These are phyloP conservation scores for Apistogramma diplotaenia DNA, from an alignment of 2,113 vertebrate genomes.

Conservation along the genomic window DNA sequence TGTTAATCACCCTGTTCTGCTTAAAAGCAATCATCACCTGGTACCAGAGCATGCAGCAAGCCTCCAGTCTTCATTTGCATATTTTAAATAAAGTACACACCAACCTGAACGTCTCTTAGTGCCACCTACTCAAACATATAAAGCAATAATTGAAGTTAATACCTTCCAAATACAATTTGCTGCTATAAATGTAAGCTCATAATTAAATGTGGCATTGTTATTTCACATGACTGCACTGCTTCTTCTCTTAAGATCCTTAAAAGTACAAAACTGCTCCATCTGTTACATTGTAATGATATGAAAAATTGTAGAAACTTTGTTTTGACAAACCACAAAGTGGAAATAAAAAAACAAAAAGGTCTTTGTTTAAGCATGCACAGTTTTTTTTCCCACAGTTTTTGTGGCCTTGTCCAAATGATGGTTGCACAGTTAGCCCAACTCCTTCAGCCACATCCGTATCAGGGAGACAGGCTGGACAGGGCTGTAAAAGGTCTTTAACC, in stretches of 20 bases:
- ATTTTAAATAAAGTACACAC: neutral
- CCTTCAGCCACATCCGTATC: too few species aligned
- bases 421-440: too few species aligned
- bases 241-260: neutral
- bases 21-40: slow-evolving; percentile 15
- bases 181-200: neutral
- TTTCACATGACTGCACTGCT: neutral
- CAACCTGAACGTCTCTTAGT: neutral
- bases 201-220: neutral
- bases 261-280: neutral
- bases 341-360: neutral
- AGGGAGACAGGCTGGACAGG: too few species aligned
- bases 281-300: neutral
- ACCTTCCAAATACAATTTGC: neutral
- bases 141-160: neutral
- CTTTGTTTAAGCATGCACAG: neutral
- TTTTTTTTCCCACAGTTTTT: neutral
- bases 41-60: neutral
- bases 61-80: neutral
- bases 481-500: too few species aligned
- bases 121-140: neutral
- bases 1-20: slow-evolving; percentile 27
- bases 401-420: neutral
- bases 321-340: neutral
- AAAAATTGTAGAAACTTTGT: neutral